Percentiles rank a stretch among this genome's conserved stretches.
phyloP scores from a whole-genome alignment of 2,113 vertebrate species.

The Pluvialis apricaria region DNA sequence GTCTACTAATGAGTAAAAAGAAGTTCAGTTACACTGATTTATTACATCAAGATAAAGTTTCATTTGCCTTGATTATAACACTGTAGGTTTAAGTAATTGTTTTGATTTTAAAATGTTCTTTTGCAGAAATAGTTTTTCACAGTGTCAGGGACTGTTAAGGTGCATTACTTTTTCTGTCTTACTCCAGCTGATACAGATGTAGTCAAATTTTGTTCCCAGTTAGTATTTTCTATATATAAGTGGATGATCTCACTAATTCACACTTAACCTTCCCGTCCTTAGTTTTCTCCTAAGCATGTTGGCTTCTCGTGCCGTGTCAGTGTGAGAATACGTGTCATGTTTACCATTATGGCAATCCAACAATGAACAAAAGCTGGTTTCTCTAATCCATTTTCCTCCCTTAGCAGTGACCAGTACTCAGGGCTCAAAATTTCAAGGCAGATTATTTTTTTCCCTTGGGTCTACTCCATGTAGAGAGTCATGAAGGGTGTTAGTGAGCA shows the following conservation, averaged over 20 bases:
- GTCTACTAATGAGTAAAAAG: conserved; percentile 37
- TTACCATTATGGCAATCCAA: background rate
- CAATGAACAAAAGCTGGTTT: background rate
- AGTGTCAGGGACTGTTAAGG: background rate
- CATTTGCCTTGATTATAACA: conserved; percentile 24
- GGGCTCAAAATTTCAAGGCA: background rate
- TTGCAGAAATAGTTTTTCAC: background rate
- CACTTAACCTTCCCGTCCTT: background rate
- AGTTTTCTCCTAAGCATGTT: background rate
- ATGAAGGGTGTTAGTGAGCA: background rate
- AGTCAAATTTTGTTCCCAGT: background rate
- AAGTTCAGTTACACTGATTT: conserved; percentile 17
- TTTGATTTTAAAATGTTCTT: background rate
- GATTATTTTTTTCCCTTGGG: background rate
- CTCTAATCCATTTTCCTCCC: background rate
- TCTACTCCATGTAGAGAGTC: background rate
- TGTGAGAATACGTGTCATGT: background rate
- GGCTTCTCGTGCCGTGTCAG: background rate
- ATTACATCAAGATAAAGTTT: conserved; percentile 21
- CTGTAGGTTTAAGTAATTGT: background rate
- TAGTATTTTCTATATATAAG: background rate
- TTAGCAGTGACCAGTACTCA: background rate
- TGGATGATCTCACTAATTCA: conserved; percentile 8
- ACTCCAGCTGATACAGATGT: background rate
- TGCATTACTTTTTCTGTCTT: background rate